These are phyloP conservation scores for Pongo abelii DNA, from an alignment of 2,113 vertebrate species.

Conservation along the genomic window DNA sequence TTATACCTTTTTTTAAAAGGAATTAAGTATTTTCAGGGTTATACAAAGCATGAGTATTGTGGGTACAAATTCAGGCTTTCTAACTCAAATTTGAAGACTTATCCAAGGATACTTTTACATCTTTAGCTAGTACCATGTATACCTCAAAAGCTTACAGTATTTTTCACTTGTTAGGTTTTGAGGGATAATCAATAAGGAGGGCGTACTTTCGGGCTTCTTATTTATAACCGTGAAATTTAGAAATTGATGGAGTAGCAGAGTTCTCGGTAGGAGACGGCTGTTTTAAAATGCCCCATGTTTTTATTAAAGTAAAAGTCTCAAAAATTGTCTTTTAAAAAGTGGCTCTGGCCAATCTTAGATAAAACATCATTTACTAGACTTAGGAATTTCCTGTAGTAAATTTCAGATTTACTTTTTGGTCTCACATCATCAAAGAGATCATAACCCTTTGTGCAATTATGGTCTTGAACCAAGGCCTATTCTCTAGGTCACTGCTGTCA, in stretches of 20 bases:
- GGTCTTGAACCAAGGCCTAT: background rate
- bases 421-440: background rate
- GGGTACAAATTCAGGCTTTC: background rate
- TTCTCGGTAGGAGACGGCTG: background rate
- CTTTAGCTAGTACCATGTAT: background rate
- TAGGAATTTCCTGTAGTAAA: background rate
- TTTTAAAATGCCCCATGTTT: background rate
- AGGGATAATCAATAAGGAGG: background rate
- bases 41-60: background rate
- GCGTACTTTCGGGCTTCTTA: background rate
- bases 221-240: background rate
- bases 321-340: background rate
- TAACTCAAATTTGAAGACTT: background rate
- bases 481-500: background rate
- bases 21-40: background rate
- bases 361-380: background rate
- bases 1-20: background rate
- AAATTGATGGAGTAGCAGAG: background rate
- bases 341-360: background rate
- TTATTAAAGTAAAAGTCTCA: slow-evolving; percentile 4
- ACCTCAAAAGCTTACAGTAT: background rate
- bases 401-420: background rate
- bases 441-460: background rate
- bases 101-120: background rate
- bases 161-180: background rate